A percentile compares a stretch with the other conserved stretches of the same genome.
These are phyloP conservation scores for Papilio polyxenes DNA, from an alignment of 1,140 invertebrate genomes.

Conservation along the genomic window DNA sequence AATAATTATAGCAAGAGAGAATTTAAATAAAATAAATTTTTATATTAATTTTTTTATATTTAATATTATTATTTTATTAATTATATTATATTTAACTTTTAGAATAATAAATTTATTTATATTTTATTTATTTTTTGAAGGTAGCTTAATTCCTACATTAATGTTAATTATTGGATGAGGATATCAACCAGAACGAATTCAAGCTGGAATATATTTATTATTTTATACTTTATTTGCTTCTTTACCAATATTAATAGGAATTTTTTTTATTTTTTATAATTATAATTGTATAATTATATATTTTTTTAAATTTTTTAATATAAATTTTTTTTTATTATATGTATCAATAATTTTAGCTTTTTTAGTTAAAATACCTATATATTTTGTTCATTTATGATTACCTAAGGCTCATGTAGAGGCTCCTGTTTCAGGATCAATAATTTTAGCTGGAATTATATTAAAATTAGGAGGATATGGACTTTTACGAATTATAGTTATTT, in stretches of 20 bases:
- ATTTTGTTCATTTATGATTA: conserved; percentile 85
- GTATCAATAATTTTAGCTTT: conserved; percentile 82
- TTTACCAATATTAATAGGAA: conserved; percentile 81
- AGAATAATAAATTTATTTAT: conserved; percentile 81
- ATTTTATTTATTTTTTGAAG: conserved; percentile 86
- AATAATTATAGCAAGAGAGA: conserved; percentile 80
- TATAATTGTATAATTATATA: conserved; percentile 75
- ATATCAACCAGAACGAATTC: conserved; percentile 82
- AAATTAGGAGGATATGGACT: conserved; percentile 86
- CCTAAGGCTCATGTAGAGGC: conserved; percentile 88
- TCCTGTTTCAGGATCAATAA: conserved; percentile 85
- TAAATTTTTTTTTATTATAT: conserved; percentile 79
- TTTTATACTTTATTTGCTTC: conserved; percentile 84
- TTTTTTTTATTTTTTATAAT: conserved; percentile 79
- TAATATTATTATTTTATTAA: conserved; percentile 80
- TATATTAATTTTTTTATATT: conserved; percentile 78
- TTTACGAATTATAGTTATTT: conserved; percentile 79
- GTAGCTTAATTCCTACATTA: conserved; percentile 83
- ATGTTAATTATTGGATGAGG: conserved; percentile 85
- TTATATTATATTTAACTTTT: conserved; percentile 82
- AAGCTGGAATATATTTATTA: conserved; percentile 83
- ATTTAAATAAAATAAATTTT: conserved; percentile 73
- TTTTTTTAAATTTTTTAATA: conserved; percentile 73
- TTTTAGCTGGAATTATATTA: conserved; percentile 86
- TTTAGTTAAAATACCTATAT: conserved; percentile 87